Evolutionary conservation across 2,113 vertebrate species (phyloP).

Genomic region (Salvator merianae): DNA sequence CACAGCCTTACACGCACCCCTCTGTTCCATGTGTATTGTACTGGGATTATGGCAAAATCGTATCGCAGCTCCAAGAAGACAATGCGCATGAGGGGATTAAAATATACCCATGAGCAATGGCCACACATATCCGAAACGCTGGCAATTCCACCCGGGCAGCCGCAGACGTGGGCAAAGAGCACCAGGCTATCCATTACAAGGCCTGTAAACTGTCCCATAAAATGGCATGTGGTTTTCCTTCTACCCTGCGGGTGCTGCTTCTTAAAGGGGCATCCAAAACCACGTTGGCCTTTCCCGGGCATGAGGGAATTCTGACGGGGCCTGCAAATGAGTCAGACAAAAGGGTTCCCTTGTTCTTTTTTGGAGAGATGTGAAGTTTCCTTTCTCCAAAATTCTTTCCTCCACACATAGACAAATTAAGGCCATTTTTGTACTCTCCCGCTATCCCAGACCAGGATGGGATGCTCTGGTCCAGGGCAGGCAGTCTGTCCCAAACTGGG

Average conservation of each 20-base stretch:
- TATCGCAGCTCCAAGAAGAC: not conserved
- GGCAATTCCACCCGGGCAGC: not conserved
- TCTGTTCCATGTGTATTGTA: too few relatives aligned
- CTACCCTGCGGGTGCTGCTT: not conserved
- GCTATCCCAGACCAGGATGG: too few relatives aligned
- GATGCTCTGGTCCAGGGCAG: too few relatives aligned
- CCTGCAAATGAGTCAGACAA: not conserved
- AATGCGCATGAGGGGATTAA: not conserved
- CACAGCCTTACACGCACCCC: not conserved
- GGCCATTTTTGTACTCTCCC: too few relatives aligned
- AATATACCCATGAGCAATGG: not conserved
- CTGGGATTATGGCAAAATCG: not conserved
- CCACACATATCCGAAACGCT: not conserved
- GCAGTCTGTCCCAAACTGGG: too few relatives aligned
- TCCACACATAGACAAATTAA: too few relatives aligned
- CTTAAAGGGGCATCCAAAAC: not conserved
- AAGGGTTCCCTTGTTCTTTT: not conserved
- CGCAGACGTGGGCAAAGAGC: not conserved
- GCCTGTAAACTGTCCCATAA: not conserved
- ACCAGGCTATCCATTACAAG: not conserved
- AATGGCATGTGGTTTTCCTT: not conserved
- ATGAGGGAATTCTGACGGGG: not conserved
- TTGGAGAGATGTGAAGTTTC: not conserved
- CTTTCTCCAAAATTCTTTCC: not conserved
- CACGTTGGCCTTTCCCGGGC: not conserved